Percentiles rank a stretch among this genome's conserved stretches.
Evolutionary conservation across 2,113 vertebrate genomes (phyloP).

Genomic region (Neotragus pygmaeus): DNA sequence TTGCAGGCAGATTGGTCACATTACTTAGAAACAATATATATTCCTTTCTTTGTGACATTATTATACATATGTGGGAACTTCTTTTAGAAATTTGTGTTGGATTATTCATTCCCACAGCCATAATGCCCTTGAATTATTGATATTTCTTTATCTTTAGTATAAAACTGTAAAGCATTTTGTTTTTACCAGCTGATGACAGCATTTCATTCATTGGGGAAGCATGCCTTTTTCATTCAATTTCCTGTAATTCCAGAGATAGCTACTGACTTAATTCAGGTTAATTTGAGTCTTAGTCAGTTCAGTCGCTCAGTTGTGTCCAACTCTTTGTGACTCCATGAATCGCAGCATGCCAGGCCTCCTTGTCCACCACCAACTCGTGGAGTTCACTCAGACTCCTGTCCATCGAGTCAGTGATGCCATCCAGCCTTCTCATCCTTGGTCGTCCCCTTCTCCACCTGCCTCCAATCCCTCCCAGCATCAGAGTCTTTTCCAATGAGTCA

Average conservation of each 20-base stretch:
- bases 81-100: not conserved
- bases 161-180: not conserved
- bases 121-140: not conserved
- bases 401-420: too few relatives aligned
- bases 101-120: not conserved
- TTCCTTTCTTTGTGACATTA: not conserved
- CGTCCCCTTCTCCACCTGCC: too few relatives aligned
- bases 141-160: not conserved
- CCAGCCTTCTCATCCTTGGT: too few relatives aligned
- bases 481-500: too few relatives aligned
- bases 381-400: too few relatives aligned
- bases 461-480: too few relatives aligned
- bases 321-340: too few relatives aligned
- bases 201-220: not conserved
- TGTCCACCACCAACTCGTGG: too few relatives aligned
- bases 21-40: not conserved
- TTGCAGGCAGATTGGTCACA: not conserved
- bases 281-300: not conserved
- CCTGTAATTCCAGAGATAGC: not conserved
- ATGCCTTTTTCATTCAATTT: not conserved
- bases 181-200: not conserved
- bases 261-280: not conserved
- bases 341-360: too few relatives aligned
- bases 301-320: fast-evolving
- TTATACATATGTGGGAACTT: not conserved